phyloP scores from a whole-genome alignment of 2,888 invertebrate species.

The Cactoblastis cactorum region DNA sequence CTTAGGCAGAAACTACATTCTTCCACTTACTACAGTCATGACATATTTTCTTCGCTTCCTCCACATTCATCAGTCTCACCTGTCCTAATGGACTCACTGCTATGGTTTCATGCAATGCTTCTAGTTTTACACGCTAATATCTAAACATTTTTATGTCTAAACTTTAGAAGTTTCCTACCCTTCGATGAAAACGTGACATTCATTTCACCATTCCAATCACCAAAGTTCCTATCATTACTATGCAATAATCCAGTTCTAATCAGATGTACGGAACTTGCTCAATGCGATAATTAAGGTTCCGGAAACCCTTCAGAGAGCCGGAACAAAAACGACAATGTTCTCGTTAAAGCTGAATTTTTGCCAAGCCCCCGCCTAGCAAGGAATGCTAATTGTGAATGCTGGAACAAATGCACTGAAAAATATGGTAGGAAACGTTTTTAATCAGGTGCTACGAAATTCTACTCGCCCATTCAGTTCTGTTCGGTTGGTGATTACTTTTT shows the following conservation, averaged over 20 bases:
- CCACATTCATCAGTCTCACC: no score
- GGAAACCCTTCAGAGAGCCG: conserved; percentile 54
- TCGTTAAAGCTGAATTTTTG: conserved; percentile 59
- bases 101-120: no score
- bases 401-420: conserved; percentile 16
- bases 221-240: conserved; percentile 23
- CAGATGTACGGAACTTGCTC: conserved; percentile 48
- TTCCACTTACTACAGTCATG: no score
- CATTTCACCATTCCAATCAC: background rate
- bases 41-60: no score
- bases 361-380: conserved; percentile 41
- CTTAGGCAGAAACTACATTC: no score
- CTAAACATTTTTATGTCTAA: no score
- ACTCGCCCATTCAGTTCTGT: background rate
- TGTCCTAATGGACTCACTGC: no score
- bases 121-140: no score
- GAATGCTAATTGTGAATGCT: conserved; percentile 55
- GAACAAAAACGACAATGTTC: conserved; percentile 69
- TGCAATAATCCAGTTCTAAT: conserved; percentile 26
- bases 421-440: background rate
- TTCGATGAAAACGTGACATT: background rate
- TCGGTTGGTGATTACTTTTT: background rate
- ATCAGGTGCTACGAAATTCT: background rate
- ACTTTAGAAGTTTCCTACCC: no score
- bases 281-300: conserved; percentile 55